Base-by-base conservation (phyloP, 2,888 invertebrate genomes). In the Cephus pulcher region DNA sequence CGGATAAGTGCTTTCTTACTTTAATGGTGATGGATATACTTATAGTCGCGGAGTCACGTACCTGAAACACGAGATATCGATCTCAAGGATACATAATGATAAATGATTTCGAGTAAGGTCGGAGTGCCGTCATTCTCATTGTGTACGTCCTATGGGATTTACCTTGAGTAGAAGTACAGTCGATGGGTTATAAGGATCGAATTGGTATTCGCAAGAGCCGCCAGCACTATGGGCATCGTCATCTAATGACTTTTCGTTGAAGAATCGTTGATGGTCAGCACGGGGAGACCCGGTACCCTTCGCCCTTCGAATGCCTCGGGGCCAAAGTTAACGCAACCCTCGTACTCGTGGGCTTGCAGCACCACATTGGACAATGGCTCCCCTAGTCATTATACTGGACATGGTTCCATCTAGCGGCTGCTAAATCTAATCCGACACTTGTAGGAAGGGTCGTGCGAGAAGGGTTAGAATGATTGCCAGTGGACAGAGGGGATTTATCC, bases 341-440 rank as follows among this genome's bases (percentile, higher is more conserved):
- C 74, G 68, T 23, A 71, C 6, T 15, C 32, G 71, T 71, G 32
- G 12, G 71, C 33, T 71, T 71, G 71, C 32, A 32, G 71, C 32
- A 32, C 71, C 33, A 80, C 76, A 80, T 78, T 76, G 75, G 78
- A 80, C 76, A 76, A 68, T 73, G 69, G 76, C 81, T 81, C 80
- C 83, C 79, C 78, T 82, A 82, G 86, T 89, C 88, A 88, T 89
- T 90, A 90, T 86, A 88, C 84, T 82, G 86, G 87, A 84, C 88
- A 84, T 77, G 82, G 84, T 81, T 83, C 84, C 84, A 82, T 84
- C 85, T 82, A 84, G 80, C 83, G 82, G 84, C 82, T 79, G 85
- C 86, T 85, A 86, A 90, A 90, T 90, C 86, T 89, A 89, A 90
- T 89, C 87, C 84, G 85, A 87, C 86, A 85, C 84, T 86, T 84